A percentile compares a stretch with the other conserved stretches of the same genome.
Conservation (phyloP, 2,888 invertebrate species). For the Mimas tiliae region DNA sequence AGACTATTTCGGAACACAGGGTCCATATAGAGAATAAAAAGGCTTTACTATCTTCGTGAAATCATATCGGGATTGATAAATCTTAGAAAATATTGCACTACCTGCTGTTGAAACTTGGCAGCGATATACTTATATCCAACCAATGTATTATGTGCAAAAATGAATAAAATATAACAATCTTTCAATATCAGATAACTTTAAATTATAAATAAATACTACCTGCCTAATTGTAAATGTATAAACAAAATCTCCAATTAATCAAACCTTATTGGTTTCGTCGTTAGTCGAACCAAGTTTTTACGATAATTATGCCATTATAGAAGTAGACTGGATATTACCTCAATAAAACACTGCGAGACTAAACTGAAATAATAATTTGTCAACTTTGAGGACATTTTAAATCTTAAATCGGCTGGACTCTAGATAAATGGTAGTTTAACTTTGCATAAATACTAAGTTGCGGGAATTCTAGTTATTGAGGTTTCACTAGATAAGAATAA, state of each 20-base stretch:
- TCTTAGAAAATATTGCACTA: neutral
- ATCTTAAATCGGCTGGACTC: neutral
- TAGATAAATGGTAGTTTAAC: neutral
- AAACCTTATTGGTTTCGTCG: neutral
- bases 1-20: slow-evolving; percentile 7
- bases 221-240: neutral
- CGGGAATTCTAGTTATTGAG: neutral
- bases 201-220: neutral
- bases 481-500: slow-evolving; percentile 17
- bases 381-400: neutral
- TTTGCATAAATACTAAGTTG: neutral
- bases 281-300: neutral
- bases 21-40: neutral
- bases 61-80: neutral
- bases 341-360: neutral
- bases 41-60: neutral
- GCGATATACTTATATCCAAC: too few relatives aligned
- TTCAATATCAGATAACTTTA: too few relatives aligned
- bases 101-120: neutral
- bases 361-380: neutral
- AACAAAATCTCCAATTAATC: neutral
- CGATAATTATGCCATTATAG: neutral
- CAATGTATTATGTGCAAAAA: too few relatives aligned
- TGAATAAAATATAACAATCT: too few relatives aligned
- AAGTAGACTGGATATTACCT: neutral